Conservation (phyloP, 2,888 invertebrate species). For the Apamea anceps region DNA sequence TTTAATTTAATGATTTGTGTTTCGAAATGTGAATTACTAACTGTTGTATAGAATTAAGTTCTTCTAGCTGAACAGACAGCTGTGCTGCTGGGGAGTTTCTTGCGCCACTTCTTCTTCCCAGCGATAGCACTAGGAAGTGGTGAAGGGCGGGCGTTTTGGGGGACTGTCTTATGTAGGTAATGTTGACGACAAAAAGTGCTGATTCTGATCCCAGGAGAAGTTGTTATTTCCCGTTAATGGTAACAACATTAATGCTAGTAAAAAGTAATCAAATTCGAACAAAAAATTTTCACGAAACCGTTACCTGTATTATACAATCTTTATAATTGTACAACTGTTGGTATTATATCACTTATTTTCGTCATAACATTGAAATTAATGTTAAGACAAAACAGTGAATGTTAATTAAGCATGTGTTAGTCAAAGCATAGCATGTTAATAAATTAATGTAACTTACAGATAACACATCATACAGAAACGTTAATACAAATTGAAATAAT, state of each 20-base stretch:
- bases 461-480: neutral
- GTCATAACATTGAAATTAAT: slow-evolving; percentile 2
- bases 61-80: too few relatives aligned
- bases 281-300: neutral
- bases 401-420: neutral
- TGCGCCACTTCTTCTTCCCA: too few relatives aligned
- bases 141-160: too few relatives aligned
- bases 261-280: neutral
- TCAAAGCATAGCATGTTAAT: neutral
- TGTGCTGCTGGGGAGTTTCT: too few relatives aligned
- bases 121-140: too few relatives aligned
- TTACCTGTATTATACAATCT: neutral
- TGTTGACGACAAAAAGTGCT: too few relatives aligned
- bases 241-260: neutral
- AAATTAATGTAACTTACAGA: neutral
- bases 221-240: too few relatives aligned
- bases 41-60: too few relatives aligned
- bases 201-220: neutral
- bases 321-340: neutral
- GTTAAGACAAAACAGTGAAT: slow-evolving; percentile 17
- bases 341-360: neutral
- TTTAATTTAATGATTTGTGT: too few relatives aligned
- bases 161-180: too few relatives aligned
- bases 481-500: neutral
- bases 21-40: too few relatives aligned